phyloP scores from a whole-genome alignment of 2,113 vertebrate genomes.

The Phaetusa simplex region DNA sequence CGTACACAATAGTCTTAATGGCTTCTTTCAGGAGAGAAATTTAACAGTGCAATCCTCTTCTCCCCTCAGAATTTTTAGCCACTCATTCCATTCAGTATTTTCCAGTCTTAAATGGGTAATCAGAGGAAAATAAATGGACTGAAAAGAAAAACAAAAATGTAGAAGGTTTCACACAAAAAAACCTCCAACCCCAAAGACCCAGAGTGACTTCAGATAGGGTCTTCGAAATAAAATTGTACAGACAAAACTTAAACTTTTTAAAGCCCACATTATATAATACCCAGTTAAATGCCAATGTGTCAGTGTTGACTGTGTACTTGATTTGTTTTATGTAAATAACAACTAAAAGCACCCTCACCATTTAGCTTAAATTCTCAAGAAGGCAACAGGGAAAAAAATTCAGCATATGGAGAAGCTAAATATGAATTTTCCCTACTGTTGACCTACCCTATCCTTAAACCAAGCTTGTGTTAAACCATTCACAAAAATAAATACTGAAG shows the following conservation, averaged over 20 bases:
- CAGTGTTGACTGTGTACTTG: background rate
- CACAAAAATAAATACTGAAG: conserved; percentile 50
- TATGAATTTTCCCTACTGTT: background rate
- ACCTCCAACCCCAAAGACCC: background rate
- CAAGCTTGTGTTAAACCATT: background rate
- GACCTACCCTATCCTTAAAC: conserved; percentile 25
- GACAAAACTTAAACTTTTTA: background rate
- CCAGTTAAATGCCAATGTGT: background rate
- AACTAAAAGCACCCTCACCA: background rate
- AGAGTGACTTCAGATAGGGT: background rate
- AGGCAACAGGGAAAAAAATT: background rate
- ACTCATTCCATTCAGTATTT: background rate
- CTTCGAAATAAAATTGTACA: background rate
- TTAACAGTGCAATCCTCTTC: background rate
- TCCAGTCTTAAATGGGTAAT: background rate
- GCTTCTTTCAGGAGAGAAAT: background rate
- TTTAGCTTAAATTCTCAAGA: background rate
- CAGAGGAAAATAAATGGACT: background rate
- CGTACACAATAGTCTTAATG: background rate
- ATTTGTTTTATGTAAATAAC: conserved; percentile 2
- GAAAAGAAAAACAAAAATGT: background rate
- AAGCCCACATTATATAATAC: background rate
- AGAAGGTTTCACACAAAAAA: background rate
- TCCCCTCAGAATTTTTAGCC: background rate
- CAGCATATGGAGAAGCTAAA: conserved; percentile 40